A percentile compares a stretch with the other conserved stretches of the same genome.
phyloP scores from a whole-genome alignment of 2,888 invertebrate genomes.

The Parnassius glacialis region DNA sequence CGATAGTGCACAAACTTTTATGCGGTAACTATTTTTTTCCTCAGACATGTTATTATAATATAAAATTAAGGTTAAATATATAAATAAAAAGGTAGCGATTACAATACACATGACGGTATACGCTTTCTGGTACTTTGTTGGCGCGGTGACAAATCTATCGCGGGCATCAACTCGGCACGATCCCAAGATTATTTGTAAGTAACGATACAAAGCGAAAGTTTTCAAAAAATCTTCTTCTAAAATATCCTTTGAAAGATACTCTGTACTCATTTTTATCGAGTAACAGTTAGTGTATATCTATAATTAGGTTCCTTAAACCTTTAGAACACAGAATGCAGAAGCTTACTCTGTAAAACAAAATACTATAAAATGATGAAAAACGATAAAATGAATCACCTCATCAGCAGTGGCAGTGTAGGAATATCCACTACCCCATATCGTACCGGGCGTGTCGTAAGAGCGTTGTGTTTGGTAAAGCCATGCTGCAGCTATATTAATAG shows the following conservation, averaged over 20 bases:
- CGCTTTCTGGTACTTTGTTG: slow-evolving; percentile 48
- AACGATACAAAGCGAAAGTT: slow-evolving; percentile 39
- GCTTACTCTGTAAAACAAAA: too few species aligned
- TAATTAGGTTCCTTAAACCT: too few species aligned
- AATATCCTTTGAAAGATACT: slow-evolving; percentile 54
- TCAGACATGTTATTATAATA: slow-evolving; percentile 17
- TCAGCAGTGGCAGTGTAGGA: too few species aligned
- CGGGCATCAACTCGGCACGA: slow-evolving; percentile 49
- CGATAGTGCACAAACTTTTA: slow-evolving; percentile 16
- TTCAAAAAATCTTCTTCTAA: slow-evolving; percentile 48
- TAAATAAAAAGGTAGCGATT: slow-evolving; percentile 23
- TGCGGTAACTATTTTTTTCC: slow-evolving; percentile 19
- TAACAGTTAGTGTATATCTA: not conserved
- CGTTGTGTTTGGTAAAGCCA: too few species aligned
- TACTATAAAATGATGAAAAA: too few species aligned
- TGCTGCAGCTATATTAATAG: too few species aligned
- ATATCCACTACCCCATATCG: too few species aligned
- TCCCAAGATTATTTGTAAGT: slow-evolving; percentile 46
- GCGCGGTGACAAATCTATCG: slow-evolving; percentile 46
- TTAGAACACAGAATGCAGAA: too few species aligned
- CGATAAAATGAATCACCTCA: too few species aligned
- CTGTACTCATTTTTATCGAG: slow-evolving; percentile 30
- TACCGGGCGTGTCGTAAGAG: too few species aligned
- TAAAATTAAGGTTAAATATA: slow-evolving; percentile 18
- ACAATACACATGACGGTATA: slow-evolving; percentile 40